Evolutionary conservation across 2,888 invertebrate genomes (phyloP).

Genomic region (Ischnus inquisitorius): DNA sequence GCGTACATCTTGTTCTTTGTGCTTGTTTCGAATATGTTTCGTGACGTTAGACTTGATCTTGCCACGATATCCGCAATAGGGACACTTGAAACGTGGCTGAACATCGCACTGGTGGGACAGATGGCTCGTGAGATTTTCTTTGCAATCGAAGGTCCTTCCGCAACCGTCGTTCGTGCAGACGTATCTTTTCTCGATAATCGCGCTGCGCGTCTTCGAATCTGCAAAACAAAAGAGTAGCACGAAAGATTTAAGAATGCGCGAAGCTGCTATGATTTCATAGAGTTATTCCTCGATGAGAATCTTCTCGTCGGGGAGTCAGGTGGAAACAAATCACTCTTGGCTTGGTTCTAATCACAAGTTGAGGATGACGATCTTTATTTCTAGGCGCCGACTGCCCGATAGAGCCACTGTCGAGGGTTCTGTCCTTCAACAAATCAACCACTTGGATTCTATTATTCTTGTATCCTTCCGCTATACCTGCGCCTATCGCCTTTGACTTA

Average conservation of each 20-base stretch:
- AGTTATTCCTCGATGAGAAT: background rate
- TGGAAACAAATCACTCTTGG: background rate
- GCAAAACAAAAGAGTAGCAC: conserved; percentile 37
- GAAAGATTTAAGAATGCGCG: background rate
- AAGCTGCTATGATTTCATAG: background rate
- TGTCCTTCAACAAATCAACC: conserved; percentile 44
- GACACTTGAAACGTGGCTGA: conserved; percentile 82
- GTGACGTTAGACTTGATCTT: conserved; percentile 78
- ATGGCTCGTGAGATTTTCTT: conserved; percentile 80
- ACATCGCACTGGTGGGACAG: conserved; percentile 82
- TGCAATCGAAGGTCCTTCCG: conserved; percentile 73
- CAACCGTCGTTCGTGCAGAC: conserved; percentile 58
- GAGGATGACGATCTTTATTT: conserved; percentile 43
- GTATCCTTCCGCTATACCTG: conserved; percentile 71
- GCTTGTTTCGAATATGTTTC: conserved; percentile 78
- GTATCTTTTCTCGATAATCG: conserved; percentile 31
- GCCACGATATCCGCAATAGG: conserved; percentile 75
- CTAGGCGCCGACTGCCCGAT: conserved; percentile 30
- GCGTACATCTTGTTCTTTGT: conserved; percentile 73
- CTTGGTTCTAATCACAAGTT: background rate
- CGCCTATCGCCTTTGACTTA: conserved; percentile 77
- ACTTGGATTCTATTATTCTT: conserved; percentile 39
- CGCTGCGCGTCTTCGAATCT: conserved; percentile 12
- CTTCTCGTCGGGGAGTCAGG: background rate
- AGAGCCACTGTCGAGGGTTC: conserved; percentile 17